A percentile compares a stretch with the other conserved stretches of the same genome.
Evolutionary conservation across 2,113 vertebrate species (phyloP).

Genomic region (Coreoperca whiteheadi): DNA sequence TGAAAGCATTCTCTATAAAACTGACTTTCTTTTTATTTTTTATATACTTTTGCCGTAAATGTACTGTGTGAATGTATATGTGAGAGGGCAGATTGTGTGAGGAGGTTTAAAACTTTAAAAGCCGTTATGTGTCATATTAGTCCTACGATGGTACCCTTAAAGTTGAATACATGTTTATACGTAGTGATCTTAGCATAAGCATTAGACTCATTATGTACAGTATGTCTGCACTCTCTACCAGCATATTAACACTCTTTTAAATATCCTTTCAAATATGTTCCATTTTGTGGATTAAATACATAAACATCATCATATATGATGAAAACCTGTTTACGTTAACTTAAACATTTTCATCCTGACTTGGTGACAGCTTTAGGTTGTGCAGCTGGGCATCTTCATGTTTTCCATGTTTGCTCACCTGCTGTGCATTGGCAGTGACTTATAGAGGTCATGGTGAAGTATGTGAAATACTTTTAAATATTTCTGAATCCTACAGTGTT

Average conservation of each 20-base stretch:
- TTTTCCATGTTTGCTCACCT: slow-evolving; percentile 45
- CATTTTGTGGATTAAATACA: slow-evolving; percentile 42
- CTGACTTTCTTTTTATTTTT: slow-evolving; percentile 40
- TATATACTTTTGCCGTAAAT: not conserved
- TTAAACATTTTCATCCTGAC: slow-evolving; percentile 30
- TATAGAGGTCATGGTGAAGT: not conserved
- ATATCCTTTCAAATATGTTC: slow-evolving; percentile 33
- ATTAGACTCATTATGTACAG: slow-evolving; percentile 23
- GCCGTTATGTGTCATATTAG: not conserved
- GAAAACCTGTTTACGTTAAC: slow-evolving; percentile 36
- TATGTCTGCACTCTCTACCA: not conserved
- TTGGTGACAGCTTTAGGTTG: slow-evolving; percentile 48
- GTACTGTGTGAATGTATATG: slow-evolving; percentile 10
- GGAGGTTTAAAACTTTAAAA: not conserved
- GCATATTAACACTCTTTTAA: slow-evolving; percentile 19
- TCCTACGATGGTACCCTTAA: not conserved
- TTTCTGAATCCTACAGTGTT: not conserved
- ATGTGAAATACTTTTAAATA: slow-evolving; percentile 1
- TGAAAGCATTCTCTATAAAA: slow-evolving; percentile 71
- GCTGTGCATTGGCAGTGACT: slow-evolving; percentile 13
- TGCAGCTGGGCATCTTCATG: slow-evolving; percentile 54
- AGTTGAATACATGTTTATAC: slow-evolving; percentile 12
- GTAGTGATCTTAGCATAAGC: slow-evolving; percentile 3
- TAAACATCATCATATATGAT: slow-evolving; percentile 38
- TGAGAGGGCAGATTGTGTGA: not conserved